phyloP scores from a whole-genome alignment of 2,113 vertebrate species.

The Lophius piscatorius region DNA sequence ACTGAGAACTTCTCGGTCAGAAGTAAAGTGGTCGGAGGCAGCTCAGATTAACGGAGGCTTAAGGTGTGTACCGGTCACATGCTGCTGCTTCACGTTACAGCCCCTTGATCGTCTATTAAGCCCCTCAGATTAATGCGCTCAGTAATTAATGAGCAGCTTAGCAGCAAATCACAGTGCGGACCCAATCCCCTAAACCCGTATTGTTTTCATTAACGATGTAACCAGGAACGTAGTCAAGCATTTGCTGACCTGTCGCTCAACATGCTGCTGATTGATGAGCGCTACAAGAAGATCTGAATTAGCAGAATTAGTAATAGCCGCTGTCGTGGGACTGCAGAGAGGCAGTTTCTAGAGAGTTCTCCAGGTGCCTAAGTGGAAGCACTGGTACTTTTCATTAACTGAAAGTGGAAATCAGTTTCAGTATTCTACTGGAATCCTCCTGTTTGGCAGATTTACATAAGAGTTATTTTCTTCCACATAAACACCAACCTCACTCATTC shows the following conservation, averaged over 20 bases:
- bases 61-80: conserved; percentile 55
- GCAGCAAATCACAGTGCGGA: conserved; percentile 46
- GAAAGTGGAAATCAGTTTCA: no score
- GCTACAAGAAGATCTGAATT: conserved; percentile 5
- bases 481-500: no score
- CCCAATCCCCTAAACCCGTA: conserved; percentile 38
- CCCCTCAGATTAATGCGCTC: conserved; percentile 59
- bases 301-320: conserved; percentile 8
- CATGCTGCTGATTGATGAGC: conserved; percentile 33
- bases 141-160: conserved; percentile 70
- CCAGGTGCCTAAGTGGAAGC: no score
- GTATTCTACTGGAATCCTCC: no score
- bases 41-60: conserved; percentile 45
- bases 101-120: conserved; percentile 48
- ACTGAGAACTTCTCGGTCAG: conserved; percentile 45
- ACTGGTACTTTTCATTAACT: no score
- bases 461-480: no score
- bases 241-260: conserved; percentile 56
- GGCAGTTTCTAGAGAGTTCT: no score
- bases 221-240: conserved; percentile 25
- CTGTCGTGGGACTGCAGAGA: no score
- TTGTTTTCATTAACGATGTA: conserved; percentile 52
- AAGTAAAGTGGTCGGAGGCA: conserved; percentile 3
- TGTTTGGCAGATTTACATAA: no score
- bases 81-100: conserved; percentile 43